Base-by-base conservation (phyloP, 2,888 invertebrate genomes). In the Pandemis corylana region DNA sequence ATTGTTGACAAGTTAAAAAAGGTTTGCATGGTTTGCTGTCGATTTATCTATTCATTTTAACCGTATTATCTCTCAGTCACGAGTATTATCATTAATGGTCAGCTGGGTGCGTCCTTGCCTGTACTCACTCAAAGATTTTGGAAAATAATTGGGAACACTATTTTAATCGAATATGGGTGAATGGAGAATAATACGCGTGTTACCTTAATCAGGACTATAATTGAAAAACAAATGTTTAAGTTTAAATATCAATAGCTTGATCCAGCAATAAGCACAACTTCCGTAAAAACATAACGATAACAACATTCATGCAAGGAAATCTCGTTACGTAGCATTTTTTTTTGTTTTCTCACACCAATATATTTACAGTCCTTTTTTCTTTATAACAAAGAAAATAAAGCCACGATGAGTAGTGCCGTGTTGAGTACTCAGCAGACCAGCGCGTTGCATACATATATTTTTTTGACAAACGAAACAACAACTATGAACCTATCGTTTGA, bases 281-380 rank as follows among this genome's bases (percentile, higher is more conserved):
- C 49, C 62, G 67, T 59, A 13, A 63, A 66, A 71, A 71, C 71
- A 74, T 63, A 77, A 76, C 67, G 79, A 66, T 83, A 84, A 83
- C 84, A 89, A 91, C 88, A 91, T 92, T 92, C 93, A 94, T 94
- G 94, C 94, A 93, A 93, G 92, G 90, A 94, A 94, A 94, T 94
- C 94, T 94, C 94, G 94, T 94, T 93, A 92, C 88, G 88, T 88
- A 85, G 89, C 88, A 80, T 81, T 79, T 82, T 78, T 78, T 75
- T 76, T 72, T 81, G 28, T 80, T 81, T 61, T 63, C 69, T 71
- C 53, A 71, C 67, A 75, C 53, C 56, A 67, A 36, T 68, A 51
- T 61, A 62, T 13, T 53, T 63, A 46, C 28, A 51, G 15, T 13
- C 36, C 4, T 46, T 51, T 7, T 67, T 44, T 36, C 56, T 59